Evolutionary conservation across 2,113 vertebrate species (phyloP).

Genomic region (Galemys pyrenaicus): DNA sequence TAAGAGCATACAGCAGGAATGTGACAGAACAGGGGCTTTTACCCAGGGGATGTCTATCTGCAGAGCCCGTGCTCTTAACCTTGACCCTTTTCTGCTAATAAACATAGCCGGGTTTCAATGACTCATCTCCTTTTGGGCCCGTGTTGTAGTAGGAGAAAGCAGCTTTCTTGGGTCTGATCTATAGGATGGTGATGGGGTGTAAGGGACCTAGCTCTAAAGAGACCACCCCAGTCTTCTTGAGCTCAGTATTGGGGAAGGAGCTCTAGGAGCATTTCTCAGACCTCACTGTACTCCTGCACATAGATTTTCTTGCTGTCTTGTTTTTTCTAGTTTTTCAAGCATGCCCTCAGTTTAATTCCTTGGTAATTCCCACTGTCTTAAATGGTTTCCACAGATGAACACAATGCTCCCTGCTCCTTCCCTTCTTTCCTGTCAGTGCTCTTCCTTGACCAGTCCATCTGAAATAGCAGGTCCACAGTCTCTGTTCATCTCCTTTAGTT

Average conservation of each 20-base stretch:
- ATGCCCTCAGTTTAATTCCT: not conserved
- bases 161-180: not conserved
- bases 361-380: not conserved
- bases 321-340: not conserved
- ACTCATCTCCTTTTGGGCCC: not conserved
- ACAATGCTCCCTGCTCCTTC: not conserved
- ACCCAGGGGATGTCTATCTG: not conserved
- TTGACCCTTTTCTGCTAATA: not conserved
- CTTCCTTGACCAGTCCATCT: not conserved
- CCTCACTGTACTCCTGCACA: too few species aligned
- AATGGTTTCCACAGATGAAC: not conserved
- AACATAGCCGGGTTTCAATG: not conserved
- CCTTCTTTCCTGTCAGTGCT: not conserved
- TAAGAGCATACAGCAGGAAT: not conserved
- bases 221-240: too few species aligned
- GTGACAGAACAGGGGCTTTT: not conserved
- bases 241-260: too few species aligned
- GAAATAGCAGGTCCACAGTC: not conserved
- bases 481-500: not conserved
- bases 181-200: accelerated
- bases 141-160: not conserved
- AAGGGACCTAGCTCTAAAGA: not conserved
- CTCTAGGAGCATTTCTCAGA: not conserved
- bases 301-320: not conserved
- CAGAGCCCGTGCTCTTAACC: not conserved